Percentiles rank a stretch among this genome's conserved stretches.
Evolutionary conservation across 1,140 invertebrate genomes (phyloP).

Genomic region (Zaprionus kolodkinae): DNA sequence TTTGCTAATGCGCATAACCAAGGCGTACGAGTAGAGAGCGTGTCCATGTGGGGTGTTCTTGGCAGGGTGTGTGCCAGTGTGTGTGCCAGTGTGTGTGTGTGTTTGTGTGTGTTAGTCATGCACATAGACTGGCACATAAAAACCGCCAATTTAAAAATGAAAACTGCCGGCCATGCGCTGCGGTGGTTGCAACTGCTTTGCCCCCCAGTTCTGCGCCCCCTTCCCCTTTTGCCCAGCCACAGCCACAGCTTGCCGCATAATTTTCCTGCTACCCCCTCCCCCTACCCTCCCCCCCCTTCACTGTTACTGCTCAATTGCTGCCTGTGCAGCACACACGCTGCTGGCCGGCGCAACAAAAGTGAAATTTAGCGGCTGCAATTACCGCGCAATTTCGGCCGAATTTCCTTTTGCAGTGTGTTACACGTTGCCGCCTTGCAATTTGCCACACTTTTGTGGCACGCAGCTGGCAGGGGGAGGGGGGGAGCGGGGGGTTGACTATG

Average conservation of each 20-base stretch:
- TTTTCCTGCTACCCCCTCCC: conserved; percentile 32
- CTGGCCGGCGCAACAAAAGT: conserved; percentile 61
- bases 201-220: background rate
- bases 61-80: conserved; percentile 19
- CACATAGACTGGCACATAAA: conserved; percentile 72
- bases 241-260: conserved; percentile 59
- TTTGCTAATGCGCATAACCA: conserved; percentile 79
- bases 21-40: conserved; percentile 18
- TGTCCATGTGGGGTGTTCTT: conserved; percentile 1
- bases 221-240: background rate
- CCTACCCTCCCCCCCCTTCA: background rate
- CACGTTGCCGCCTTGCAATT: background rate
- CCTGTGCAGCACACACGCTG: conserved; percentile 53
- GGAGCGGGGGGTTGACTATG: conserved; percentile 6
- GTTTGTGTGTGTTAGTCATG: conserved; percentile 35
- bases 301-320: conserved; percentile 74
- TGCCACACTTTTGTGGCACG: background rate
- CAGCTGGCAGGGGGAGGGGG: too few relatives aligned
- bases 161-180: conserved; percentile 67
- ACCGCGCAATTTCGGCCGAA: conserved; percentile 79
- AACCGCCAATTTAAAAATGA: conserved; percentile 84
- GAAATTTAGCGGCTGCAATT: conserved; percentile 82
- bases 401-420: conserved; percentile 62
- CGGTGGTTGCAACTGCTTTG: background rate
- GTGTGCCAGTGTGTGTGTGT: conserved; percentile 13